These are phyloP conservation scores for Orycteropus afer DNA, from an alignment of 2,113 vertebrate genomes.

Conservation along the genomic window DNA sequence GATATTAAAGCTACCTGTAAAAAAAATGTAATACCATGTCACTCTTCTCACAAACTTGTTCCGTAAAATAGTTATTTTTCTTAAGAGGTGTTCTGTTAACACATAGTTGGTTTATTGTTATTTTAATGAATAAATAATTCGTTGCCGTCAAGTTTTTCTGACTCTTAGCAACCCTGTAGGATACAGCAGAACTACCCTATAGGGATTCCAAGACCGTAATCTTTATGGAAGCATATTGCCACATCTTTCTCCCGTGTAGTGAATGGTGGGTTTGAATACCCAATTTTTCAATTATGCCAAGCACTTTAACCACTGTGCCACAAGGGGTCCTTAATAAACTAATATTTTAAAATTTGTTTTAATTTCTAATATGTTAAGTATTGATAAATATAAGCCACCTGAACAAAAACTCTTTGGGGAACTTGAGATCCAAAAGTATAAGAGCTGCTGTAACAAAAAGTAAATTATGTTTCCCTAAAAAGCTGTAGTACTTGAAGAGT, in stretches of 20 bases:
- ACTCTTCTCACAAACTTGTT: neutral
- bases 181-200: no score
- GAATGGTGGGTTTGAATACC: no score
- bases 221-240: no score
- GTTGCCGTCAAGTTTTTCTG: no score
- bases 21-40: neutral
- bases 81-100: slow-evolving; percentile 42
- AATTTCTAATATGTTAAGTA: slow-evolving; percentile 28
- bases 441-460: neutral
- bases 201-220: no score
- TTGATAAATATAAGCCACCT: neutral
- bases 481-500: neutral
- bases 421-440: neutral
- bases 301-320: no score
- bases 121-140: slow-evolving; percentile 30
- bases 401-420: neutral
- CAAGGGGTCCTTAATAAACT: no score
- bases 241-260: no score
- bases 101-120: slow-evolving; percentile 2
- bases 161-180: no score
- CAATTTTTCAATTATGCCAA: no score
- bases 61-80: slow-evolving; percentile 14
- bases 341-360: neutral
- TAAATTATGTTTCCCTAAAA: neutral
- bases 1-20: slow-evolving; percentile 24